Conservation (phyloP, 2,113 vertebrate genomes). For the Danionella cerebrum region DNA sequence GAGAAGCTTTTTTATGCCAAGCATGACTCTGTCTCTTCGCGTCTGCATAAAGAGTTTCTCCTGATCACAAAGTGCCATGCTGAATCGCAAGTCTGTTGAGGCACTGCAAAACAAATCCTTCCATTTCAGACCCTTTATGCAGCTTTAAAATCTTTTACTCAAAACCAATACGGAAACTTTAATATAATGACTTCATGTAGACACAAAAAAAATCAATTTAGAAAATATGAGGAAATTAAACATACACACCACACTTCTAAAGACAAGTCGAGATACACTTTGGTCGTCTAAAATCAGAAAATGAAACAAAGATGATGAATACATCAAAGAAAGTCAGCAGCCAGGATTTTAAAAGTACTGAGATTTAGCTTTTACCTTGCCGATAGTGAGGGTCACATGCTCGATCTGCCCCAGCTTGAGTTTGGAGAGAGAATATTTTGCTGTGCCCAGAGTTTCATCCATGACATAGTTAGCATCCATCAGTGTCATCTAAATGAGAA, state of each 20-base stretch:
- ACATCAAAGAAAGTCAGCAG: background rate
- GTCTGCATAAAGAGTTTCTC: conserved; percentile 83
- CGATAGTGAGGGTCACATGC: conserved; percentile 75
- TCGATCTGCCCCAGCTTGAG: conserved; percentile 77
- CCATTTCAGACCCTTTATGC: no score
- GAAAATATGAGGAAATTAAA: background rate
- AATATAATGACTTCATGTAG: no score
- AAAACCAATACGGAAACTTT: background rate
- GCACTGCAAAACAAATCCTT: conserved; percentile 72
- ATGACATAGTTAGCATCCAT: conserved; percentile 97
- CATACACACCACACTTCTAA: conserved; percentile 83
- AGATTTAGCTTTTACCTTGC: conserved; percentile 67
- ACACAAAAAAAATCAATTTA: background rate
- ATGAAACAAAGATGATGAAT: background rate
- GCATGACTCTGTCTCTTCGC: conserved; percentile 76
- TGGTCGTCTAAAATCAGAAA: conserved; percentile 76
- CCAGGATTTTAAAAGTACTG: background rate
- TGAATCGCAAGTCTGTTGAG: conserved; percentile 88
- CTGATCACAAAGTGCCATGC: conserved; percentile 85
- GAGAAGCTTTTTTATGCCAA: conserved; percentile 81
- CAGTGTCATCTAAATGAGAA: conserved; percentile 74
- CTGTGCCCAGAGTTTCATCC: conserved; percentile 89
- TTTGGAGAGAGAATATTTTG: conserved; percentile 70
- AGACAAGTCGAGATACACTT: conserved; percentile 80
- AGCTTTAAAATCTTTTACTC: no score